A percentile compares a stretch with the other conserved stretches of the same genome.
Conservation (phyloP, 1,140 invertebrate genomes). For the Penaeus chinensis region DNA sequence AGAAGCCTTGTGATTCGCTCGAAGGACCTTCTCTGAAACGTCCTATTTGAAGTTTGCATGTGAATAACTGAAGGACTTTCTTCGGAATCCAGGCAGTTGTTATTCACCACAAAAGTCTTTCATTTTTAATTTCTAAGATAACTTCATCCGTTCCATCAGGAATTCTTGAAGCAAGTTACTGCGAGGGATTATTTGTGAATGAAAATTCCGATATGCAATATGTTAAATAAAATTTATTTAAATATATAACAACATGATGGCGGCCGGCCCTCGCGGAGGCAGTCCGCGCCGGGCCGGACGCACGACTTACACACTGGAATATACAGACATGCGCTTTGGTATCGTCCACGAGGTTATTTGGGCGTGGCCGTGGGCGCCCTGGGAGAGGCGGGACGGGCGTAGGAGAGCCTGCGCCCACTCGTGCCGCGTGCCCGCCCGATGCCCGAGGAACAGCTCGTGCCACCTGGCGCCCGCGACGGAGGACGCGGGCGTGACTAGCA, state of each 20-base stretch:
- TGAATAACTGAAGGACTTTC: too few relatives aligned
- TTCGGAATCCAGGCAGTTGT: too few relatives aligned
- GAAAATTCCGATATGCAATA: conserved; percentile 32
- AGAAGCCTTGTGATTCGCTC: too few relatives aligned
- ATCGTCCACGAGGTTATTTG: conserved; percentile 1
- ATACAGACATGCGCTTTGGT: conserved; percentile 51
- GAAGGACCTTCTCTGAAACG: too few relatives aligned
- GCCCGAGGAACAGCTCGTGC: too few relatives aligned
- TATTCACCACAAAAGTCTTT: too few relatives aligned
- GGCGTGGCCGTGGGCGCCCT: too few relatives aligned
- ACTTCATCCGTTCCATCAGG: too few relatives aligned
- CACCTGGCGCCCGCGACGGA: not conserved
- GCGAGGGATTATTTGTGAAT: not conserved
- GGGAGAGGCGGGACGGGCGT: not conserved
- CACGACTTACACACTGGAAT: conserved; percentile 21
- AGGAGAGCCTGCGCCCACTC: not conserved
- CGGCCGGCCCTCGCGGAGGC: conserved; percentile 12
- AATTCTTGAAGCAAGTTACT: too few relatives aligned
- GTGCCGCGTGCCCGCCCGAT: not conserved
- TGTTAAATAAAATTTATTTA: conserved; percentile 60
- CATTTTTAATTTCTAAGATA: too few relatives aligned
- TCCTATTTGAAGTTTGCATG: too few relatives aligned
- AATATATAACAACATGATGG: conserved; percentile 53
- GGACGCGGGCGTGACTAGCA: not conserved
- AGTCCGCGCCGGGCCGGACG: conserved; percentile 7